Percentiles rank a stretch among this genome's conserved stretches.
These are phyloP conservation scores for Cantharis flavilabris DNA, from an alignment of 2,888 invertebrate species.

Conservation along the genomic window DNA sequence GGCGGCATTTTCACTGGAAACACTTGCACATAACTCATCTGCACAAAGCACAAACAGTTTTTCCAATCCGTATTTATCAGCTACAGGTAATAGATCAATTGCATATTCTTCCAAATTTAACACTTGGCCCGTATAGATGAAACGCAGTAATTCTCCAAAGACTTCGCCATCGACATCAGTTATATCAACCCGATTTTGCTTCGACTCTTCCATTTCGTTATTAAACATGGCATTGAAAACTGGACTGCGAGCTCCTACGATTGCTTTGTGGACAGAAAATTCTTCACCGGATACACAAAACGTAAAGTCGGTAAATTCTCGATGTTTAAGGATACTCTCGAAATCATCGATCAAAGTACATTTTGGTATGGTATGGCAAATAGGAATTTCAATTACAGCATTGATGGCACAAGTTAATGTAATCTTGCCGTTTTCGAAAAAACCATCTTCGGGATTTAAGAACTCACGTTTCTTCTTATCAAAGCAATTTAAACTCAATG, in stretches of 20 bases:
- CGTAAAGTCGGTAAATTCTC: constrained; percentile 97
- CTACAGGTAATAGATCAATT: constrained; percentile 95
- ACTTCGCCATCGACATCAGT: constrained; percentile 99
- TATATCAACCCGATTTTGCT: constrained; percentile 94
- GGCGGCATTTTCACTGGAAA: constrained; percentile 95
- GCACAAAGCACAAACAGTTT: constrained; percentile 99
- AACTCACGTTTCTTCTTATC: too few relatives aligned
- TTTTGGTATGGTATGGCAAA: constrained; percentile 66
- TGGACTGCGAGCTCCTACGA: constrained; percentile 94
- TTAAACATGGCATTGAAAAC: constrained; percentile 99
- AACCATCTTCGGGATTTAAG: too few relatives aligned
- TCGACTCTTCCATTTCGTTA: constrained; percentile 98
- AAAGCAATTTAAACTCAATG: too few relatives aligned
- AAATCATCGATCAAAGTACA: constrained; percentile 94
- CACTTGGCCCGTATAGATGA: constrained; percentile 97
- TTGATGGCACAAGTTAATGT: too few relatives aligned
- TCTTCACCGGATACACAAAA: constrained; percentile 88
- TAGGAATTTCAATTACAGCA: too few relatives aligned
- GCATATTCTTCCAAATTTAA: constrained; percentile 98
- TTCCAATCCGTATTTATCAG: constrained; percentile 98
- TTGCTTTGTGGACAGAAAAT: constrained; percentile 96
- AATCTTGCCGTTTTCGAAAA: too few relatives aligned
- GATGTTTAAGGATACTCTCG: constrained; percentile 93
- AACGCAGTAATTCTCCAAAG: constrained; percentile 94
- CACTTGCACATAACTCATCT: constrained; percentile 91